Evolutionary conservation across 2,888 invertebrate species (phyloP).

Genomic region (Cinara cedri): DNA sequence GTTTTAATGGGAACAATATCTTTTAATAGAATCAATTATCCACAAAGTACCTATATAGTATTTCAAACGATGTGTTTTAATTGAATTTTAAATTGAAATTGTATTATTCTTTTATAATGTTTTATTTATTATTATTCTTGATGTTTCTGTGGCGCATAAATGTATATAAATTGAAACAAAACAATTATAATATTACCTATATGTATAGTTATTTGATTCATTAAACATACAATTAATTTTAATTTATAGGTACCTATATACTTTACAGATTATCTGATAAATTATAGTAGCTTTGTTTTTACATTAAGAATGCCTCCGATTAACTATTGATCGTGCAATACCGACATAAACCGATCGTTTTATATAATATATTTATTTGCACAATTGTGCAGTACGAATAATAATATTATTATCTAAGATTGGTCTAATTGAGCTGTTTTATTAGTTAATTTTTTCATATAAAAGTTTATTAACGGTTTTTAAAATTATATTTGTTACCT

Average conservation of each 20-base stretch:
- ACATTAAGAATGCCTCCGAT: neutral
- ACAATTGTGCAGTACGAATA: no score
- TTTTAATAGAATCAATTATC: conserved; percentile 31
- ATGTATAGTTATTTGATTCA: conserved; percentile 1
- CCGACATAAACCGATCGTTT: neutral
- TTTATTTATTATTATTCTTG: conserved; percentile 15
- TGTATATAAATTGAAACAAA: conserved; percentile 4
- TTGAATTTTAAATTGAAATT: conserved; percentile 48
- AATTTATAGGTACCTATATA: no score
- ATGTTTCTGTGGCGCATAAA: conserved; percentile 9
- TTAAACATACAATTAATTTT: conserved; percentile 25
- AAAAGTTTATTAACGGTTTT: conserved; percentile 19
- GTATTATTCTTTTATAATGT: conserved; percentile 30
- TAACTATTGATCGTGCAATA: conserved; percentile 1
- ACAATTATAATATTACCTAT: no score
- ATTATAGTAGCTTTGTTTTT: conserved; percentile 25
- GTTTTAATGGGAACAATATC: conserved; percentile 29
- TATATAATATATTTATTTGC: conserved; percentile 17
- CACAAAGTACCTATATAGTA: neutral
- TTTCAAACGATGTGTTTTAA: conserved; percentile 35
- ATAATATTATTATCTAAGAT: no score
- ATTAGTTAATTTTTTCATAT: conserved; percentile 2
- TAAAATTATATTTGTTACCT: neutral
- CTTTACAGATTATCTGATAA: conserved; percentile 26
- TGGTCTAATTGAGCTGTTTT: neutral